Percentiles rank a stretch among this genome's conserved stretches.
phyloP scores from a whole-genome alignment of 2,113 vertebrate species.

The Prietella phreatophila region DNA sequence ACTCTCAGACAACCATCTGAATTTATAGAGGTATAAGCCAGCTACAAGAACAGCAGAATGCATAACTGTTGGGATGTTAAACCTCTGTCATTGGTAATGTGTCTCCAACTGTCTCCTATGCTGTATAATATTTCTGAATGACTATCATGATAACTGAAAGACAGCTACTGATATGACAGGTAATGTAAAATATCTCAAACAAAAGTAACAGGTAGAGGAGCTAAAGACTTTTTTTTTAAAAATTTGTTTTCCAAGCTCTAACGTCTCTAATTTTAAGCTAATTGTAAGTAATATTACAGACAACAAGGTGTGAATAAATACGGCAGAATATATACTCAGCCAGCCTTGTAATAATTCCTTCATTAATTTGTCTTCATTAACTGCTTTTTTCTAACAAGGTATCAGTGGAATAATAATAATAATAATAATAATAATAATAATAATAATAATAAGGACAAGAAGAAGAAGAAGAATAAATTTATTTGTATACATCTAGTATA shows the following conservation, averaged over 20 bases:
- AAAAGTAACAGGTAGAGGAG: neutral
- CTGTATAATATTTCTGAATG: neutral
- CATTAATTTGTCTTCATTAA: neutral
- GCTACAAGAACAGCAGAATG: neutral
- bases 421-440: slow-evolving; percentile 12
- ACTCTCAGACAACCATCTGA: neutral
- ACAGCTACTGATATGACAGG: neutral
- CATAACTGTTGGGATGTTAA: neutral
- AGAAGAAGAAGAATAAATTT: neutral
- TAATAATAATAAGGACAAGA: neutral
- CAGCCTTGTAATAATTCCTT: neutral
- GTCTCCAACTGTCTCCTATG: neutral
- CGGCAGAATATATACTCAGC: neutral
- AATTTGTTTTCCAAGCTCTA: neutral
- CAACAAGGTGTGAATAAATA: neutral
- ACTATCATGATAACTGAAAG: neutral
- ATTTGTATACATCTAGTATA: neutral
- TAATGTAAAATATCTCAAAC: neutral
- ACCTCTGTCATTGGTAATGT: slow-evolving; percentile 2
- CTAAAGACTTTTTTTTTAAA: neutral
- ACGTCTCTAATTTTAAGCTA: neutral
- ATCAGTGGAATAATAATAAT: neutral
- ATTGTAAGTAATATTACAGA: neutral
- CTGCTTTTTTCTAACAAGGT: neutral
- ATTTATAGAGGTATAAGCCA: neutral